These are phyloP conservation scores for Saguinus midas DNA, from an alignment of 2,113 vertebrate genomes.

Conservation along the genomic window DNA sequence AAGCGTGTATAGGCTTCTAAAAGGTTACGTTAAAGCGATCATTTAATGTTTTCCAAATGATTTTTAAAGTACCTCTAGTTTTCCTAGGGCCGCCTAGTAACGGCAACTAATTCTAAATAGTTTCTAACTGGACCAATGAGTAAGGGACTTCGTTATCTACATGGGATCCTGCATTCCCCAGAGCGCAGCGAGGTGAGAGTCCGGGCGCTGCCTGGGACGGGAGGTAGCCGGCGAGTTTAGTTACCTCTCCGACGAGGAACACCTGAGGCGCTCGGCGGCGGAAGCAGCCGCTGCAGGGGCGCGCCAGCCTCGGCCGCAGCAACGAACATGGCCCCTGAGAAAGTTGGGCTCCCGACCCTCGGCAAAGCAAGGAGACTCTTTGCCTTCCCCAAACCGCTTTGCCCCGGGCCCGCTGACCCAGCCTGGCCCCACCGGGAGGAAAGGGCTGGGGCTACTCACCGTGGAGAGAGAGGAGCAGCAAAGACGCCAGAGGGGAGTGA, in stretches of 20 bases:
- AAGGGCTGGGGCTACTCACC: conserved; percentile 75
- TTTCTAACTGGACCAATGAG: neutral
- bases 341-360: neutral
- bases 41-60: conserved; percentile 46
- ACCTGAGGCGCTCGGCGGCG: neutral
- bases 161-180: neutral
- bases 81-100: neutral
- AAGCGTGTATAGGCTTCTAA: neutral
- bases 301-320: neutral
- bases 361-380: neutral
- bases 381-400: neutral
- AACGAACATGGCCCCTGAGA: neutral
- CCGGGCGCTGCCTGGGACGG: rapidly evolving
- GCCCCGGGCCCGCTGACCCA: neutral
- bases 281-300: neutral
- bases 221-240: rapidly evolving
- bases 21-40: neutral
- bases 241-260: neutral
- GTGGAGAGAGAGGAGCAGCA: conserved; percentile 80
- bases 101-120: neutral
- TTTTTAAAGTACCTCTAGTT: neutral
- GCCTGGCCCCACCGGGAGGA: neutral
- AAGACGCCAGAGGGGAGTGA: conserved; percentile 75
- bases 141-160: neutral
- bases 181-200: too few relatives aligned